Base-by-base conservation (phyloP, 1,140 invertebrate species). In the Zaprionus lachaisei region DNA sequence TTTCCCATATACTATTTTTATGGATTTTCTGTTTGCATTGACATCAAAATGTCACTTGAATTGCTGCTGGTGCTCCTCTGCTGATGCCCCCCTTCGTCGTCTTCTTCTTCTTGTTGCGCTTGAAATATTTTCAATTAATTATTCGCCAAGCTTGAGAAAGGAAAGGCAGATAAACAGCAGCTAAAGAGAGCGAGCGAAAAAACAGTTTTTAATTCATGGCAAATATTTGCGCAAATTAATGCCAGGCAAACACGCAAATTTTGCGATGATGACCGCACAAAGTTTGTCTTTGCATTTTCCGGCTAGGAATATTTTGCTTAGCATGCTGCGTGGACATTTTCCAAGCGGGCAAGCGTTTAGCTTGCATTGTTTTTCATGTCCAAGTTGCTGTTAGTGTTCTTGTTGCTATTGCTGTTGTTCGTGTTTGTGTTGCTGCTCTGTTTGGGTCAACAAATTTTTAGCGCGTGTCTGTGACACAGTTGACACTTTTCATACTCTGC, bases 201-300 rank as follows among this genome's bases (percentile, higher is more conserved):
- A 72, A 72, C 49, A 44, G 41, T 71, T 72, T 65, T 73, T 73
- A 77, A 77, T 73, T 77, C 67, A 68, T 77, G 51, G 34, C 80
- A 81, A 83, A 89, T 87, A 89, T 89, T 83, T 87, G 84, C 47
- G 68, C 58, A 86, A 87, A 87, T 87, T 83, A 87, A 83, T 76
- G 74, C 51, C 62, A 37, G 67, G 51, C 70, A 89, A 76, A 79
- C 78, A 89, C 79, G 79, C 56, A 73, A 72, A 78, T 67, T 77
- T 77, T 69, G 61, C 51, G 41, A 31, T 44, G 49, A 20, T 65
- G 62, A 65, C 62, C 62, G 54, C 54, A 66, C 22, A 63, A 84
- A 80, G 64, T 83, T 69, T 56, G 66, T 69, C 73, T 81, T 74
- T 51, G 54, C 60, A 69, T 57, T 65, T 68, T 76, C 41, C 68